phyloP scores from a whole-genome alignment of 2,888 invertebrate genomes.

The Agrotis segetum region DNA sequence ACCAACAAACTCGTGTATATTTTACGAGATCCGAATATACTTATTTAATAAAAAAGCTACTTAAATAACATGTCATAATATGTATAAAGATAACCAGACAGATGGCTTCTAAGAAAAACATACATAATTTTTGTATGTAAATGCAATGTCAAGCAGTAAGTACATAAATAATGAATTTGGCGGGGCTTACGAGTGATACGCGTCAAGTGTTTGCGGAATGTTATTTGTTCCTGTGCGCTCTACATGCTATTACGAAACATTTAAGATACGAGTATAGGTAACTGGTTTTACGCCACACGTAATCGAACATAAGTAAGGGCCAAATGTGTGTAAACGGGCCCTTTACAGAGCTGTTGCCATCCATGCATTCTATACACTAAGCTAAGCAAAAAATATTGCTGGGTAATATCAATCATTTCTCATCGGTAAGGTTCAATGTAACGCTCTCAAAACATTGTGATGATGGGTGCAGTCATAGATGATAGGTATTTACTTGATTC shows the following conservation, averaged over 20 bases:
- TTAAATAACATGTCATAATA: neutral
- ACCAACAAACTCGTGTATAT: neutral
- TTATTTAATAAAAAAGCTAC: neutral
- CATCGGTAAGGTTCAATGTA: too few relatives aligned
- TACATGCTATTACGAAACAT: neutral
- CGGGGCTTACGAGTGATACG: neutral
- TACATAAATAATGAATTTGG: slow-evolving; percentile 1
- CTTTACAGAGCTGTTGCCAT: too few relatives aligned
- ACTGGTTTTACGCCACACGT: neutral
- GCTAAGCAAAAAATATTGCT: too few relatives aligned
- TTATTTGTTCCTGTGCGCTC: slow-evolving; percentile 34
- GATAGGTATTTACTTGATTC: too few relatives aligned
- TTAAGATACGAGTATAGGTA: neutral
- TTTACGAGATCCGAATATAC: neutral
- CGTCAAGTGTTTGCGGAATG: neutral
- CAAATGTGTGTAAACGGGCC: too few relatives aligned
- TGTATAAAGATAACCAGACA: neutral
- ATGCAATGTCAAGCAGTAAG: slow-evolving; percentile 9
- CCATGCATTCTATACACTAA: too few relatives aligned
- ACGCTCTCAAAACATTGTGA: too few relatives aligned
- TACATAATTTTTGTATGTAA: slow-evolving; percentile 2
- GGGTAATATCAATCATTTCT: too few relatives aligned
- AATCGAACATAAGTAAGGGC: neutral
- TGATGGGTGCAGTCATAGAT: too few relatives aligned
- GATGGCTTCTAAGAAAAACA: neutral